Evolutionary conservation across 2,113 vertebrate species (phyloP).

Genomic region (Cynocephalus volans): DNA sequence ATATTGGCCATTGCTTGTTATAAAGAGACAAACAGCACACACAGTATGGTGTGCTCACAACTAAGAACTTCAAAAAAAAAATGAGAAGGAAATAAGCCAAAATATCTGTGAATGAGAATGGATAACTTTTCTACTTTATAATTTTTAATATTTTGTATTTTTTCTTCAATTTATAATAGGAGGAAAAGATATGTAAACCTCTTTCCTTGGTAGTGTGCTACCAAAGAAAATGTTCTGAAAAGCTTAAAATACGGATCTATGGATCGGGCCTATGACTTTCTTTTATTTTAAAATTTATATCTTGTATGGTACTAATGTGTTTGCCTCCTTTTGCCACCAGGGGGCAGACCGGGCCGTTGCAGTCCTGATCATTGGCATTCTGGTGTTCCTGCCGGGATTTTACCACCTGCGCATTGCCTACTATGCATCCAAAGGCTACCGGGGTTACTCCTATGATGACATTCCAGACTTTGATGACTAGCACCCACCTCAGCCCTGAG

Average conservation of each 20-base stretch:
- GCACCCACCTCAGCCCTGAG: neutral
- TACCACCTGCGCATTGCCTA: constrained; percentile 98
- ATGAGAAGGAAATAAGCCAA: constrained; percentile 17
- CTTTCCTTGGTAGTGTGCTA: neutral
- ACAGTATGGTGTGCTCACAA: neutral
- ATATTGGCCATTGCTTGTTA: neutral
- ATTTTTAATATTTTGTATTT: constrained; percentile 25
- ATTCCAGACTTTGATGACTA: constrained; percentile 99
- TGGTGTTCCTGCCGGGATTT: constrained; percentile 98
- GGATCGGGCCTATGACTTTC: neutral
- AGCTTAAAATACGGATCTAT: neutral
- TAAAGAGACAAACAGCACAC: neutral
- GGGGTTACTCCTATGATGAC: constrained; percentile 98
- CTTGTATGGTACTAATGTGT: neutral
- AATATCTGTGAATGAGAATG: neutral
- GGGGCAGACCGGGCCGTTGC: constrained; percentile 95
- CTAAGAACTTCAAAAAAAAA: neutral
- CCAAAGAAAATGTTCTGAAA: constrained; percentile 21
- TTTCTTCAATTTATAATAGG: constrained; percentile 18
- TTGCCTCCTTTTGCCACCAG: constrained; percentile 87
- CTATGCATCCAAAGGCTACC: constrained; percentile 97
- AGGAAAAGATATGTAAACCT: neutral
- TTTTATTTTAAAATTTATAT: neutral
- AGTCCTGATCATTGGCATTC: constrained; percentile 97
- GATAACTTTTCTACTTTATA: neutral